phyloP scores from a whole-genome alignment of 2,888 invertebrate genomes.

The Argynnis bischoffii region DNA sequence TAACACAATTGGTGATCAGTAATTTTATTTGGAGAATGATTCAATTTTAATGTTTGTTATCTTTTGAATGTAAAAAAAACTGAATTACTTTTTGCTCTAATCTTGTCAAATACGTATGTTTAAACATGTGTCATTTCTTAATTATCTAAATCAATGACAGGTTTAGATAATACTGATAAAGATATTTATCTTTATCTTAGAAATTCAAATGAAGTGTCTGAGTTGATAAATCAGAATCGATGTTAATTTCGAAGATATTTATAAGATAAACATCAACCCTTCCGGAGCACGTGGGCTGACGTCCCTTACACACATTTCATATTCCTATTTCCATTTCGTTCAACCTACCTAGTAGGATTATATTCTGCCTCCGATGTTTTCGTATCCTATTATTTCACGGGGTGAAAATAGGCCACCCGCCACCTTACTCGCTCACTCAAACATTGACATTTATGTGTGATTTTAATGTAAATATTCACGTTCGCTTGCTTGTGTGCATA shows the following conservation, averaged over 20 bases:
- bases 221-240: neutral
- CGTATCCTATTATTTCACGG: slow-evolving; percentile 82
- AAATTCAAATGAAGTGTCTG: neutral
- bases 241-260: slow-evolving; percentile 26
- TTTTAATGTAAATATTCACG: slow-evolving; percentile 47
- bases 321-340: slow-evolving; percentile 78
- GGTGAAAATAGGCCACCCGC: slow-evolving; percentile 81
- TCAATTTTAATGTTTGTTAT: neutral
- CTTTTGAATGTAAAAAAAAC: too few relatives aligned
- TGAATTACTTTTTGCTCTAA: too few relatives aligned
- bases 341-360: slow-evolving; percentile 80
- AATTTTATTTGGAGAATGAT: neutral
- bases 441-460: slow-evolving; percentile 59
- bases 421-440: slow-evolving; percentile 66
- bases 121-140: too few relatives aligned
- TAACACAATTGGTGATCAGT: neutral
- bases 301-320: slow-evolving; percentile 79
- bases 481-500: slow-evolving; percentile 52
- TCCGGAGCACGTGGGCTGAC: slow-evolving; percentile 66
- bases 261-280: slow-evolving; percentile 78
- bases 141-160: neutral
- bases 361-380: slow-evolving; percentile 81
- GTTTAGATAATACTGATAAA: neutral
- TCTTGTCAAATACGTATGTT: too few relatives aligned
- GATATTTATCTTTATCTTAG: neutral